Evolutionary conservation across 2,113 vertebrate species (phyloP).

Genomic region (Eurypyga helias): DNA sequence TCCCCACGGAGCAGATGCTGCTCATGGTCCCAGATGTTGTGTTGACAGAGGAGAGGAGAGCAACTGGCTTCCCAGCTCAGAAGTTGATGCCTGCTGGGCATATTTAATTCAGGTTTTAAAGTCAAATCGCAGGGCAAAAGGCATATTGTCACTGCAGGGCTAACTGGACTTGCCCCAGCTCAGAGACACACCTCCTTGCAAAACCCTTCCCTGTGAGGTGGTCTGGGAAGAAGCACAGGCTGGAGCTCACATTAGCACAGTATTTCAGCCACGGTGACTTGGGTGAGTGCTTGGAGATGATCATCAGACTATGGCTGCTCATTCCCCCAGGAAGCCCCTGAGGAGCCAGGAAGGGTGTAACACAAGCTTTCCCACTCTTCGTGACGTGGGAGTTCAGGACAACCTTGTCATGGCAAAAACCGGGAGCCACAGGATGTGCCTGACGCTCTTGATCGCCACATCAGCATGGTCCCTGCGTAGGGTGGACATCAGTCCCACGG

Average conservation of each 20-base stretch:
- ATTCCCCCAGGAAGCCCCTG: not conserved
- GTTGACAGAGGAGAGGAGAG: not conserved
- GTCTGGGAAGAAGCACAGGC: not conserved
- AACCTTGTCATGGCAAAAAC: not conserved
- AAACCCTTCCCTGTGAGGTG: not conserved
- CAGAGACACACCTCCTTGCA: not conserved
- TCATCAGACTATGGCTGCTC: not conserved
- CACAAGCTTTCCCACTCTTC: not conserved
- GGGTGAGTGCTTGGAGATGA: fast-evolving
- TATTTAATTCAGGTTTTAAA: not conserved
- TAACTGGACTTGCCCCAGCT: not conserved
- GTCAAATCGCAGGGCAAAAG: not conserved
- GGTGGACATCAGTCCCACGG: not conserved
- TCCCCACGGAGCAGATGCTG: not conserved
- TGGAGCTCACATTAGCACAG: not conserved
- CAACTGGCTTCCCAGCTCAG: not conserved
- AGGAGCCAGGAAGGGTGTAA: not conserved
- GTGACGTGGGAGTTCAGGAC: not conserved
- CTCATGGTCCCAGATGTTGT: not conserved
- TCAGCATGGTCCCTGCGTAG: fast-evolving
- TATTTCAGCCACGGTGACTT: not conserved
- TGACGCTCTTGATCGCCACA: fast-evolving
- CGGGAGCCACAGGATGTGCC: not conserved
- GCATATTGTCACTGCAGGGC: not conserved
- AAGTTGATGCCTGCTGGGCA: not conserved